Conservation (phyloP, 1,140 invertebrate species). For the Drosophila kohkoa region DNA sequence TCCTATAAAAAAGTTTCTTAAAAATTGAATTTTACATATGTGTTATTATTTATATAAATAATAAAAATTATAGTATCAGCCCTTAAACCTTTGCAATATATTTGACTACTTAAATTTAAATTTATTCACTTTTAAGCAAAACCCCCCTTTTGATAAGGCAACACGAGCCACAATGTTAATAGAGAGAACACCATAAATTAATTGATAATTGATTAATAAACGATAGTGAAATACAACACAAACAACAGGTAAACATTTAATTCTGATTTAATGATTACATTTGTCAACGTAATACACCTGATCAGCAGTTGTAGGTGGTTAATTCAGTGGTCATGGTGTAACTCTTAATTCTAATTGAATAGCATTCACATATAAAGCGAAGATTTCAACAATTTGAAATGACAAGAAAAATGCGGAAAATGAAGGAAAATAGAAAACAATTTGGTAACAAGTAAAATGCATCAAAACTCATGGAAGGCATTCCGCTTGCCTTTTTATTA, state of each 20-base stretch:
- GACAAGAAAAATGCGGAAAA: constrained; percentile 12
- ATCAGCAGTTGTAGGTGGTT: background rate
- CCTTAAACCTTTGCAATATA: constrained; percentile 1
- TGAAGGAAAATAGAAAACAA: constrained; percentile 67
- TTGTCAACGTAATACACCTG: no score
- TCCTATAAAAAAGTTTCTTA: no score
- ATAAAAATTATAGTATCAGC: background rate
- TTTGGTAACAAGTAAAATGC: constrained; percentile 79
- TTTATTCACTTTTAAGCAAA: constrained; percentile 8
- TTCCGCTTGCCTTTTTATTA: constrained; percentile 28
- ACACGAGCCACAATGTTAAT: background rate
- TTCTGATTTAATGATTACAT: background rate
- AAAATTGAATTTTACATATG: no score
- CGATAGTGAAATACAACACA: constrained; percentile 2
- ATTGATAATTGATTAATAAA: constrained; percentile 9
- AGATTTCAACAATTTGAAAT: constrained; percentile 24
- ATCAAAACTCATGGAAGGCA: constrained; percentile 63
- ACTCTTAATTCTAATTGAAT: background rate
- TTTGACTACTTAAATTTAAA: constrained; percentile 5
- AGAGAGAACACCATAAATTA: constrained; percentile 18
- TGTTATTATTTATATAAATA: background rate
- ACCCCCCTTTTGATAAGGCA: constrained; percentile 18
- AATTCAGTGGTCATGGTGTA: no score
- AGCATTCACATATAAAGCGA: constrained; percentile 53
- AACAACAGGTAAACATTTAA: background rate